Evolutionary conservation across 2,888 invertebrate species (phyloP).

Genomic region (Gibbula magus): DNA sequence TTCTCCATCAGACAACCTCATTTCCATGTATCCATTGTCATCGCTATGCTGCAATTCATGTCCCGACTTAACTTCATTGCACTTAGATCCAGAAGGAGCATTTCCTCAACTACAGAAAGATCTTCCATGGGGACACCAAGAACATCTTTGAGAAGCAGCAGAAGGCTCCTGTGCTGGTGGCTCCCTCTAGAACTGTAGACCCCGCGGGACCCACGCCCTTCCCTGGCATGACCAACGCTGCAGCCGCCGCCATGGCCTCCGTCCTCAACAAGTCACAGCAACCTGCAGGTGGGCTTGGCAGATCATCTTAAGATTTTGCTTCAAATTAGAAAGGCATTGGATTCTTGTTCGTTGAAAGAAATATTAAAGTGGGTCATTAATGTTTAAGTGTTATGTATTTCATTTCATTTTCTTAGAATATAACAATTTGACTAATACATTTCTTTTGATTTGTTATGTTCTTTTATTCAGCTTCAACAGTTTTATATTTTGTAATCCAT

Average conservation of each 20-base stretch:
- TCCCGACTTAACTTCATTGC: not conserved
- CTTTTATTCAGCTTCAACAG: too few species aligned
- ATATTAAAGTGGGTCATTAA: too few species aligned
- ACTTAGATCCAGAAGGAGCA: slow-evolving; percentile 84
- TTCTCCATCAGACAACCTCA: too few species aligned
- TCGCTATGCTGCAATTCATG: too few species aligned
- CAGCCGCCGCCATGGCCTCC: slow-evolving; percentile 73
- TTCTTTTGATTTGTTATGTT: too few species aligned
- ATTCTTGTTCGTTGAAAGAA: too few species aligned
- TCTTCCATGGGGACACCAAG: slow-evolving; percentile 85
- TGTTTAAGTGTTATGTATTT: too few species aligned
- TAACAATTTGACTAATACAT: too few species aligned
- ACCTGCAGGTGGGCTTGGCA: slow-evolving; percentile 56
- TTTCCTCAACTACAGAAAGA: slow-evolving; percentile 87
- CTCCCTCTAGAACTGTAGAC: slow-evolving; percentile 49
- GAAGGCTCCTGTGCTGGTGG: slow-evolving; percentile 48
- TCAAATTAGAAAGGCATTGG: too few species aligned
- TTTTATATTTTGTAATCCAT: too few species aligned
- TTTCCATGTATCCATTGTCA: too few species aligned
- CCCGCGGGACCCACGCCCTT: slow-evolving; percentile 71
- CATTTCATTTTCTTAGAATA: too few species aligned
- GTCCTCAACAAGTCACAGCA: slow-evolving; percentile 71
- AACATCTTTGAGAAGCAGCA: slow-evolving; percentile 82
- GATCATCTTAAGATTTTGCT: not conserved
- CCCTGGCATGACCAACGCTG: slow-evolving; percentile 69